A percentile compares a stretch with the other conserved stretches of the same genome.
phyloP scores from a whole-genome alignment of 2,113 vertebrate species.

The Callorhinus ursinus region DNA sequence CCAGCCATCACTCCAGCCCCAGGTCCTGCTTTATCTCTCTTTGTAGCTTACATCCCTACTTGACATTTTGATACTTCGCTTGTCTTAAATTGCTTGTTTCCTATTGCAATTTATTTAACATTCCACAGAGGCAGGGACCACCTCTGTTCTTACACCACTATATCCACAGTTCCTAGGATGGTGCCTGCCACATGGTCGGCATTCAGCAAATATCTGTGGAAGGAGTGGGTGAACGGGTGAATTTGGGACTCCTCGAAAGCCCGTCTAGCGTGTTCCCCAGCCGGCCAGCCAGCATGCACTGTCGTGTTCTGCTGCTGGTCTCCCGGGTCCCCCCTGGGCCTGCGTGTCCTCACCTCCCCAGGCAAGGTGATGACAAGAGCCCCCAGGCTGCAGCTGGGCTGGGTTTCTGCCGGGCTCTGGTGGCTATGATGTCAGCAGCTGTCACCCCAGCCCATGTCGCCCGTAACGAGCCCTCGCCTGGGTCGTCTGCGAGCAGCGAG shows the following conservation, averaged over 20 bases:
- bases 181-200: not conserved
- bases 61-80: not conserved
- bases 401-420: not conserved
- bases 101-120: not conserved
- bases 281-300: not conserved
- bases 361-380: not conserved
- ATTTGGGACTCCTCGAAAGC: fast-evolving
- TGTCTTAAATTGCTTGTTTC: not conserved
- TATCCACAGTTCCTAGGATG: not conserved
- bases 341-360: not conserved
- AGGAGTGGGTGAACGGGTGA: too few relatives aligned
- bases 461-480: not conserved
- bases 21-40: too few relatives aligned
- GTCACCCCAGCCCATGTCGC: not conserved
- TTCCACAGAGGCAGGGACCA: fast-evolving
- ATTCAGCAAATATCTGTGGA: not conserved
- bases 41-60: not conserved
- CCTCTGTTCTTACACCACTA: not conserved
- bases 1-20: not conserved
- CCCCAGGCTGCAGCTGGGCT: not conserved
- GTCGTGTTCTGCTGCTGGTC: fast-evolving
- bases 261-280: fast-evolving
- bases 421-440: not conserved
- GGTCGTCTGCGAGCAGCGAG: not conserved
- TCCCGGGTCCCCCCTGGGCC: fast-evolving